Conservation (phyloP, 2,888 invertebrate species). For the Alcis repandata region DNA sequence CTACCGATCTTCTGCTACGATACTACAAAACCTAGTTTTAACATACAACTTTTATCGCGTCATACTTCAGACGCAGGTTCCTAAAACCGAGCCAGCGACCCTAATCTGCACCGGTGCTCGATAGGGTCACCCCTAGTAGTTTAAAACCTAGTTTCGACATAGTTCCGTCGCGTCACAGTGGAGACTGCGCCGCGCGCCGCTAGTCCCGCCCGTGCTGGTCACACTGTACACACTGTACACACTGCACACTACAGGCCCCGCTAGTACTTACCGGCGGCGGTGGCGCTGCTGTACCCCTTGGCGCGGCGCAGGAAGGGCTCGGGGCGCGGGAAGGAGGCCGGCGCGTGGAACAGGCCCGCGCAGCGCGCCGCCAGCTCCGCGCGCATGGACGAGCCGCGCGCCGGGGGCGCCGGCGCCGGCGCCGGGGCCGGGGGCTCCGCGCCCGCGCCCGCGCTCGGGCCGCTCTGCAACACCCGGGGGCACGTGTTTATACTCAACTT, state of each 20-base stretch:
- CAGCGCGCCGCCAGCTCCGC: slow-evolving; percentile 90
- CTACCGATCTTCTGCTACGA: too few relatives aligned
- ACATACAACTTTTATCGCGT: too few relatives aligned
- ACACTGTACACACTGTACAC: too few relatives aligned
- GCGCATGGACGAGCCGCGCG: slow-evolving; percentile 88
- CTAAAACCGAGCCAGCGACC: too few relatives aligned
- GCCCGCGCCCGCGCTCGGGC: slow-evolving; percentile 62
- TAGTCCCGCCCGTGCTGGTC: too few relatives aligned
- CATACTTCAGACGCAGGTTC: background rate
- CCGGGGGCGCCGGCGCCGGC: slow-evolving; percentile 83
- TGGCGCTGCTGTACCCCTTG: slow-evolving; percentile 90
- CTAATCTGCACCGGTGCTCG: too few relatives aligned
- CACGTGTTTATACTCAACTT: background rate
- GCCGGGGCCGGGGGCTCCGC: slow-evolving; percentile 73
- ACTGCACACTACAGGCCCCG: too few relatives aligned
- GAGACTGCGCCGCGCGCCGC: too few relatives aligned
- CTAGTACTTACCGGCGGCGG: slow-evolving; percentile 76
- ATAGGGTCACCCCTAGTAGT: too few relatives aligned
- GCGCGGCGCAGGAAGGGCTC: slow-evolving; percentile 89
- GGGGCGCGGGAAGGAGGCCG: slow-evolving; percentile 89
- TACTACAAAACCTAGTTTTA: too few relatives aligned
- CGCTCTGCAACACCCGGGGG: slow-evolving; percentile 36
- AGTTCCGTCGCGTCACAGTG: too few relatives aligned
- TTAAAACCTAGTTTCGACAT: background rate
- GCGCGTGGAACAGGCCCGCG: slow-evolving; percentile 88